These are phyloP conservation scores for Lithophane ornitopus DNA, from an alignment of 2,888 invertebrate species.

Conservation along the genomic window DNA sequence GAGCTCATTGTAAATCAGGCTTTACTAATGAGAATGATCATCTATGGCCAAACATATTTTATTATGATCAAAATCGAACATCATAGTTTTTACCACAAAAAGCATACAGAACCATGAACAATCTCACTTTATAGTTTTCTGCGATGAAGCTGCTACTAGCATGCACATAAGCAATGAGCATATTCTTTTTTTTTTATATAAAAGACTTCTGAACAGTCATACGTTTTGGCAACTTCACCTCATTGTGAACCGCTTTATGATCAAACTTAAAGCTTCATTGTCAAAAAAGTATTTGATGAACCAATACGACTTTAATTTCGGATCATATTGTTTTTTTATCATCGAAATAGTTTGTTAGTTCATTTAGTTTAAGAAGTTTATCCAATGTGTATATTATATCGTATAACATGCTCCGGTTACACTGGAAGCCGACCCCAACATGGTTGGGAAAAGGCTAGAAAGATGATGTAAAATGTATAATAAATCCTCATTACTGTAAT, in stretches of 20 bases:
- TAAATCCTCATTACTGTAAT: background rate
- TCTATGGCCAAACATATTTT: too few species aligned
- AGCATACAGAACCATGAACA: background rate
- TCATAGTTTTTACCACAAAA: too few species aligned
- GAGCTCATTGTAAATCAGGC: too few species aligned
- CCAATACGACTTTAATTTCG: background rate
- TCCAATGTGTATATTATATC: background rate
- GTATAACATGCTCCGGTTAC: background rate
- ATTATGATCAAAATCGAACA: background rate
- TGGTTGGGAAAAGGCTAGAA: background rate
- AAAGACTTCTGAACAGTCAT: background rate
- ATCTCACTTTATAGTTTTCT: background rate
- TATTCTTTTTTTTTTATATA: too few species aligned
- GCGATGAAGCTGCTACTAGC: background rate
- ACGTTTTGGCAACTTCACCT: background rate
- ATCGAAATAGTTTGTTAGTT: background rate
- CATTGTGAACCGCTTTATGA: background rate
- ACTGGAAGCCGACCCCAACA: background rate
- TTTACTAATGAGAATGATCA: background rate
- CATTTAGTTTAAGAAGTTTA: slow-evolving; percentile 4
- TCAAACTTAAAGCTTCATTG: background rate
- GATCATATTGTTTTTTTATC: background rate
- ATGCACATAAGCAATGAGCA: background rate
- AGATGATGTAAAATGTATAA: background rate
- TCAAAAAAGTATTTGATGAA: too few species aligned